phyloP scores from a whole-genome alignment of 1,140 invertebrate genomes.

The Cylas formicarius region DNA sequence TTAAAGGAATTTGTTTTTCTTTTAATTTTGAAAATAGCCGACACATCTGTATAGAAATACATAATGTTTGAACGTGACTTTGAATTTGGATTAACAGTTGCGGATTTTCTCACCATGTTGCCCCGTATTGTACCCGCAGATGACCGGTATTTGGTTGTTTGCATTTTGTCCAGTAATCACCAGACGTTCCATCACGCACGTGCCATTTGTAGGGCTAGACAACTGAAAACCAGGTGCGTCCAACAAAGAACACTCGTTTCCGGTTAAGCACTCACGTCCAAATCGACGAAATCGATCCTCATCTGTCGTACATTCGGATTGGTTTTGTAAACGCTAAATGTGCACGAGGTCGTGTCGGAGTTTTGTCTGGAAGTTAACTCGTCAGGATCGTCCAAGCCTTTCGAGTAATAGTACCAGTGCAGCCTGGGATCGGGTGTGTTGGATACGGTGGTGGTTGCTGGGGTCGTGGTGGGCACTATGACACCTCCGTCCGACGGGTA shows the following conservation, averaged over 20 bases:
- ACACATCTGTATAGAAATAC: not conserved
- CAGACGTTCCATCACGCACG: constrained; percentile 60
- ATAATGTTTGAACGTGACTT: not conserved
- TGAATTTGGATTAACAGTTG: too few relatives aligned
- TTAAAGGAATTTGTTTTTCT: constrained; percentile 4
- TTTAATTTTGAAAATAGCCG: too few relatives aligned
- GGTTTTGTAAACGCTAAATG: constrained; percentile 54
- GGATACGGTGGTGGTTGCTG: constrained; percentile 14
- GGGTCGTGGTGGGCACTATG: constrained; percentile 30
- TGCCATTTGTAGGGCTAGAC: constrained; percentile 56
- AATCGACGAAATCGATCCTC: constrained; percentile 59
- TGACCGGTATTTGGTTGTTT: constrained; percentile 57
- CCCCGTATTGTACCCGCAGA: constrained; percentile 69
- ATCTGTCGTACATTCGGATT: constrained; percentile 55
- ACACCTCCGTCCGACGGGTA: constrained; percentile 32
- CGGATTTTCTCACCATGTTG: constrained; percentile 63
- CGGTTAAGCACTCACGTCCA: constrained; percentile 49
- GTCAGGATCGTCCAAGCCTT: constrained; percentile 5
- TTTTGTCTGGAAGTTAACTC: constrained; percentile 23
- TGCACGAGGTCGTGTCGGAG: constrained; percentile 49
- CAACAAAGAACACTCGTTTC: constrained; percentile 5
- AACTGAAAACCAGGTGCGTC: constrained; percentile 45
- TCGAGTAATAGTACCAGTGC: constrained; percentile 11
- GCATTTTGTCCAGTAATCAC: constrained; percentile 61
- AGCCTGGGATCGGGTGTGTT: constrained; percentile 29